A percentile compares a stretch with the other conserved stretches of the same genome.
These are phyloP conservation scores for Oreocharis arfaki DNA, from an alignment of 2,113 vertebrate species.

Conservation along the genomic window DNA sequence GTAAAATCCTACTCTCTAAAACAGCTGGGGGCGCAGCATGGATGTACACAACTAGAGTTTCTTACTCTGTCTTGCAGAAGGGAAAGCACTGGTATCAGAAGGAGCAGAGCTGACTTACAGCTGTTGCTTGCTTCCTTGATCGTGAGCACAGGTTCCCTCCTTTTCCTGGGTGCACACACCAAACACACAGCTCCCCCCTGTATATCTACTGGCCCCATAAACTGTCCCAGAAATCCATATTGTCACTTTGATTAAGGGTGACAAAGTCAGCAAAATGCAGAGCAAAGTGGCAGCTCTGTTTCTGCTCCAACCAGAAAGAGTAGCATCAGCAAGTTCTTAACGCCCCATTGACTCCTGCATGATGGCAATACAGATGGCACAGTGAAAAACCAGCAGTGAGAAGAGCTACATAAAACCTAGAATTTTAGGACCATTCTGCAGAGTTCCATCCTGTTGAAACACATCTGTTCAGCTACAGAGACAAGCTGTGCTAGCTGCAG, in stretches of 20 bases:
- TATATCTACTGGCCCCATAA: neutral
- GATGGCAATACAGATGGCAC: neutral
- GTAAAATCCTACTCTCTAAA: neutral
- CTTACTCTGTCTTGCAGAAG: neutral
- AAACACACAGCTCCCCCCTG: neutral
- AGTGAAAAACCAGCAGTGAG: neutral
- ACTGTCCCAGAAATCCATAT: neutral
- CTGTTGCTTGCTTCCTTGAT: neutral
- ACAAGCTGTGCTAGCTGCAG: slow-evolving; percentile 6
- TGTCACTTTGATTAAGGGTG: neutral
- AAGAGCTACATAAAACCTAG: neutral
- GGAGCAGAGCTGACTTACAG: neutral
- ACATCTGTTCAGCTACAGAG: slow-evolving; percentile 26
- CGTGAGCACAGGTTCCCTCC: neutral
- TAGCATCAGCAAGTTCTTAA: slow-evolving; percentile 14
- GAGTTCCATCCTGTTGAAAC: slow-evolving; percentile 8
- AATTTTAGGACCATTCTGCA: neutral
- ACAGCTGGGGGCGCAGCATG: neutral
- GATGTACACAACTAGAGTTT: neutral
- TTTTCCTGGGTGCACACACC: neutral
- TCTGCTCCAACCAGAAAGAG: neutral
- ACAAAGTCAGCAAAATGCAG: neutral
- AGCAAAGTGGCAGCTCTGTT: neutral
- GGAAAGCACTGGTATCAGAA: neutral
- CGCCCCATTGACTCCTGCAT: neutral